Evolutionary conservation across 2,888 invertebrate genomes (phyloP), one percentile per base, ranked within the genome.

Genomic region (Amblyjoppa proteus): DNA sequence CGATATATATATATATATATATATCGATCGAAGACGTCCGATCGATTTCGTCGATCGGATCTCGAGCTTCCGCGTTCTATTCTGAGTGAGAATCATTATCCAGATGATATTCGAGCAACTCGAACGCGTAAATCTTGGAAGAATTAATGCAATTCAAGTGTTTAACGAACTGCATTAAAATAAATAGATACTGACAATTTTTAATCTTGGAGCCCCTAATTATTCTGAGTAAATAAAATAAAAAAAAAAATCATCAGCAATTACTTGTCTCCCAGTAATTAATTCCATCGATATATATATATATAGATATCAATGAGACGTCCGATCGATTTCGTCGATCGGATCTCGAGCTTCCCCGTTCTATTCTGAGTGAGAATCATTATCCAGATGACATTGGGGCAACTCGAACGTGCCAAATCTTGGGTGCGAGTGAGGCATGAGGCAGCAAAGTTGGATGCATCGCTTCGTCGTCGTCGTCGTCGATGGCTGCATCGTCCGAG

Each of bases 361-460:
- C 70, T 70, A 51, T 70, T 70, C 70, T n/a, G 13, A 73, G 56
- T 53, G 5, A 31, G 68, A 49, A 69, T 58, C 75, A 68, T 68
- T 68, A 41, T 81, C 75, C 77, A 73, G 78, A 83, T 83, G 78
- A 51, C 83, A 81, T 81, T 81, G 70, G 61, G 31, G 53, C 16
- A 25, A 13, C 34, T 49, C 16, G 28, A 74, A 81, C 73, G 66
- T 77, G 64, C 56, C 77, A 56, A 83, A 83, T 73, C 49, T 66
- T 82, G 66, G 41, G 38, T 38, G 25, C 66, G 66, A 25, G 58
- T 66, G 71, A 38, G 53, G 71, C 34, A 31, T n/a, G 53, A 31
- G 73, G 53, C 53, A 49, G 70, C 16, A 25, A 58, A 58, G 34
- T 82, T 70, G 70, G 81, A 76, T 73, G 84, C 68, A 81, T 84